Conservation (phyloP, 2,888 invertebrate genomes). For the Villa cingulata region DNA sequence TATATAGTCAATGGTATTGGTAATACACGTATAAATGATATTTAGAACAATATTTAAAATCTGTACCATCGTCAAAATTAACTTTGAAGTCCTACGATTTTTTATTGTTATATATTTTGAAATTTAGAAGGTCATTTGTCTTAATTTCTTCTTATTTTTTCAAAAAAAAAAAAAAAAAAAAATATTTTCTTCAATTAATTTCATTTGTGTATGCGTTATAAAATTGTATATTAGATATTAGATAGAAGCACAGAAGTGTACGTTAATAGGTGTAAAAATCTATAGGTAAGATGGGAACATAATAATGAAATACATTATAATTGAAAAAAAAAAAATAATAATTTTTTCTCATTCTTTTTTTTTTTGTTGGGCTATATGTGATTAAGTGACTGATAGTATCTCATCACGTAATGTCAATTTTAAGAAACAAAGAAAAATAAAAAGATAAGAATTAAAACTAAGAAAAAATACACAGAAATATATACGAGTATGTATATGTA, state of each 20-base stretch:
- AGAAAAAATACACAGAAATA: not conserved
- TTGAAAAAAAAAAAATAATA: no score
- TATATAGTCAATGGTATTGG: no score
- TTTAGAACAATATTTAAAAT: no score
- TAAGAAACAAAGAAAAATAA: not conserved
- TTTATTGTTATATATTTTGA: slow-evolving; percentile 1
- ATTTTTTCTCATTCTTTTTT: no score
- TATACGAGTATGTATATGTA: not conserved
- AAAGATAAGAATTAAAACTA: not conserved
- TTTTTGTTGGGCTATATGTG: not conserved
- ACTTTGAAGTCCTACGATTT: no score
- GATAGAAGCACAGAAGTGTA: no score
- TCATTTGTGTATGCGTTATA: not conserved
- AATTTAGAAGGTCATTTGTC: slow-evolving; percentile 13
- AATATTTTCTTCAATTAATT: not conserved
- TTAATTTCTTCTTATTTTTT: not conserved
- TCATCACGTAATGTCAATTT: slow-evolving; percentile 12
- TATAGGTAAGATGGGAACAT: no score
- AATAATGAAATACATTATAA: no score
- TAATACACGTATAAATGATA: no score
- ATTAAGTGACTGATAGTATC: slow-evolving; percentile 10
- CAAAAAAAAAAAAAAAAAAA: no score
- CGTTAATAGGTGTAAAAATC: not conserved
- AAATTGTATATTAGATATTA: no score
- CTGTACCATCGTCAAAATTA: no score